These are phyloP conservation scores for Orthosia cruda DNA, from an alignment of 2,888 invertebrate species.

Conservation along the genomic window DNA sequence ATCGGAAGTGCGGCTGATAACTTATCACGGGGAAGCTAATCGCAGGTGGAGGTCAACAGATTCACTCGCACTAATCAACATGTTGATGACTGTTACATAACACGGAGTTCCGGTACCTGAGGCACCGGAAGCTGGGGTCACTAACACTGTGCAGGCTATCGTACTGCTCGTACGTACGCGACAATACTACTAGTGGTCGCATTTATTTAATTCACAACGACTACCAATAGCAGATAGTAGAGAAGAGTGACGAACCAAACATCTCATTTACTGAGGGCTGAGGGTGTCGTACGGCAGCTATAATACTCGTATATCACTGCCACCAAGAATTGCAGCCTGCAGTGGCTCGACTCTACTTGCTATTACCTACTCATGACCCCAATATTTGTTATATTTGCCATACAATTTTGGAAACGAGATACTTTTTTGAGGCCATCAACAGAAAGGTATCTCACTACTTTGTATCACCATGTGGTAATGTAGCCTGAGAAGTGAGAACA, in stretches of 20 bases:
- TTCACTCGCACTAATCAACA: conserved; percentile 19
- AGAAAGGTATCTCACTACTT: not conserved
- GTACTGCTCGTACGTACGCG: not conserved
- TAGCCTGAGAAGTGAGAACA: not conserved
- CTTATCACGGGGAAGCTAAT: conserved; percentile 10
- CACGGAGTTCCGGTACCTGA: not conserved
- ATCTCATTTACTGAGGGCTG: not conserved
- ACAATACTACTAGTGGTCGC: not conserved
- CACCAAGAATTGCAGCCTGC: not conserved
- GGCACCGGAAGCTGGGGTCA: conserved; percentile 24
- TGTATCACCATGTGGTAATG: not conserved
- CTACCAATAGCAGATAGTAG: not conserved
- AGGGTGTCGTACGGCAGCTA: not conserved
- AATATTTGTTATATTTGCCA: not conserved
- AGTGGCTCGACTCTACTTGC: not conserved
- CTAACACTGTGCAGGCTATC: conserved; percentile 4
- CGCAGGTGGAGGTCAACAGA: conserved; percentile 37
- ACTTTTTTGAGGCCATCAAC: not conserved
- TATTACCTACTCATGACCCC: not conserved
- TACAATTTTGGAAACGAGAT: no score
- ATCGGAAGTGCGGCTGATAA: conserved; percentile 17
- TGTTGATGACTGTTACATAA: conserved; percentile 1
- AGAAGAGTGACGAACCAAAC: not conserved
- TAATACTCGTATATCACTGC: no score
- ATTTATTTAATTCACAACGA: not conserved